These are phyloP conservation scores for Bostrychus sinensis DNA, from an alignment of 2,113 vertebrate genomes.

Conservation along the genomic window DNA sequence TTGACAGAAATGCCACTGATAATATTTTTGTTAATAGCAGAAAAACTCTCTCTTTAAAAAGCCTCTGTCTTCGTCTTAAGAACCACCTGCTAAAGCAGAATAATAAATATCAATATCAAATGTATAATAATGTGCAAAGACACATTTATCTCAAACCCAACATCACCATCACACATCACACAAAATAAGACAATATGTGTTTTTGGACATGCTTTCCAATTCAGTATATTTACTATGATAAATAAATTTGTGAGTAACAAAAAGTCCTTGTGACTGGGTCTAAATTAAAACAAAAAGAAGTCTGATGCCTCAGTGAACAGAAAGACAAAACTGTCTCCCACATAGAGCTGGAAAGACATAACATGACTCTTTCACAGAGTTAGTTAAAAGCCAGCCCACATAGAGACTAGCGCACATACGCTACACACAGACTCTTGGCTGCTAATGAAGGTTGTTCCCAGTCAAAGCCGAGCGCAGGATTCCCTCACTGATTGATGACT, in stretches of 20 bases:
- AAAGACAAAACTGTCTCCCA: slow-evolving; percentile 32
- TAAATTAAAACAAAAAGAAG: not conserved
- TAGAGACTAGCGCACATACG: slow-evolving; percentile 14
- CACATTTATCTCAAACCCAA: too few relatives aligned
- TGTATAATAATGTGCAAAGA: too few relatives aligned
- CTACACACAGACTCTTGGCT: slow-evolving; percentile 4
- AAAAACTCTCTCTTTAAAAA: too few relatives aligned
- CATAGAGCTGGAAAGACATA: slow-evolving; percentile 25
- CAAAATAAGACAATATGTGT: not conserved
- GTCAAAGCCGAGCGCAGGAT: slow-evolving; percentile 60
- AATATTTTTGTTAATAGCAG: too few relatives aligned
- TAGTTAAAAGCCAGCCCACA: slow-evolving; percentile 25
- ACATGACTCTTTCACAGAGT: slow-evolving; percentile 27
- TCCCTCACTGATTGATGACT: slow-evolving; percentile 70
- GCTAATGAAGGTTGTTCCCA: slow-evolving; percentile 69
- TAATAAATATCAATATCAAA: too few relatives aligned
- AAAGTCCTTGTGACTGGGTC: not conserved
- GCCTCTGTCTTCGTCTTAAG: too few relatives aligned
- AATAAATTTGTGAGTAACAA: not conserved
- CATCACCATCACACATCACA: not conserved
- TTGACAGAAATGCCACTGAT: not conserved
- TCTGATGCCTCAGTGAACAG: not conserved
- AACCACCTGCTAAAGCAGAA: too few relatives aligned
- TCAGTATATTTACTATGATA: not conserved
- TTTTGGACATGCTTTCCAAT: not conserved